Percentiles rank a stretch among this genome's conserved stretches.
Conservation (phyloP, 2,113 vertebrate genomes). For the Symphodus melops region DNA sequence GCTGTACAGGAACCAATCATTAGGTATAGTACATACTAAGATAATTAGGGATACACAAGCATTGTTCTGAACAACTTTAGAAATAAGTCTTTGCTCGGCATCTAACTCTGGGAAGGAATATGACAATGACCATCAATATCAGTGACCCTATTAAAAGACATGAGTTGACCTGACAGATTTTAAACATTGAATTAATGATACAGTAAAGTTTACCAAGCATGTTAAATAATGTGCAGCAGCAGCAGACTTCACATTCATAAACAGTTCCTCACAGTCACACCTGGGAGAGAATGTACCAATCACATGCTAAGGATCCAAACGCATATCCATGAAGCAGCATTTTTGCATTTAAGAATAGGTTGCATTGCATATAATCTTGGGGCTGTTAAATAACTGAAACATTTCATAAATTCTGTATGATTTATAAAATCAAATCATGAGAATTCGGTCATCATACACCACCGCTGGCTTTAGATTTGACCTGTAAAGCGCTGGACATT, state of each 20-base stretch:
- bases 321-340: neutral
- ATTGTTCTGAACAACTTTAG: neutral
- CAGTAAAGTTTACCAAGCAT: constrained; percentile 21
- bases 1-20: neutral
- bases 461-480: neutral
- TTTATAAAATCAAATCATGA: neutral
- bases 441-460: neutral
- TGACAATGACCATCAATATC: constrained; percentile 12
- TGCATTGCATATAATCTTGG: too few relatives aligned
- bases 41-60: neutral
- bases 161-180: constrained; percentile 1
- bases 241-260: constrained; percentile 7
- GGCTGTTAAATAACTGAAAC: too few relatives aligned
- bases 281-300: neutral
- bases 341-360: too few relatives aligned
- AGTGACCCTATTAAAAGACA: constrained; percentile 27
- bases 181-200: constrained; percentile 26
- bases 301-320: neutral
- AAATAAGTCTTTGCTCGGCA: neutral
- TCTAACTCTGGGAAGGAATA: constrained; percentile 6
- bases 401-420: neutral
- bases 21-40: neutral
- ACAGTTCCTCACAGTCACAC: constrained; percentile 21
- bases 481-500: constrained; percentile 36
- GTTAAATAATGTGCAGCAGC: constrained; percentile 33